Conservation (phyloP, 2,113 vertebrate genomes). For the Zosterops hypoxanthus region DNA sequence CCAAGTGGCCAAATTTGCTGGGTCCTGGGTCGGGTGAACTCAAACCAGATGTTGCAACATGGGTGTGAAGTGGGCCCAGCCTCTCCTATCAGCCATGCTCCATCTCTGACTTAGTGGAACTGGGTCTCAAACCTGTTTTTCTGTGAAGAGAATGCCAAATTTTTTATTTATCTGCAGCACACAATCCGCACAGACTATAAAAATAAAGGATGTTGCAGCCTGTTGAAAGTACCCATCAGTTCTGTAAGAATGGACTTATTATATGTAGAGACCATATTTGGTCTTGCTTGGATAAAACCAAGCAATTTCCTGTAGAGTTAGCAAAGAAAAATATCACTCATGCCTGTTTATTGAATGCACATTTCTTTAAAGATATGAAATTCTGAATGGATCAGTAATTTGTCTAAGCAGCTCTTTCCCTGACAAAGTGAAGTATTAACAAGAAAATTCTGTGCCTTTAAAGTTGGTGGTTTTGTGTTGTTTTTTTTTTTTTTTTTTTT, state of each 20-base stretch:
- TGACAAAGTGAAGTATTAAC: not conserved
- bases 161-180: not conserved
- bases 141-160: not conserved
- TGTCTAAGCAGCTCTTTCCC: not conserved
- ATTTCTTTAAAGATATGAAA: not conserved
- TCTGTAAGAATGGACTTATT: not conserved
- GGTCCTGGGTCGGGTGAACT: accelerated
- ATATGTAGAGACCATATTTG: not conserved
- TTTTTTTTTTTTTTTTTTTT: not conserved
- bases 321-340: not conserved
- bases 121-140: not conserved
- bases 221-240: not conserved
- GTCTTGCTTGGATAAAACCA: not conserved
- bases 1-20: accelerated
- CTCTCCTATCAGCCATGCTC: not conserved
- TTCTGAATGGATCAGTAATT: not conserved
- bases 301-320: not conserved
- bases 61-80: not conserved
- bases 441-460: not conserved
- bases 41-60: not conserved
- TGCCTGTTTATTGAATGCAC: not conserved
- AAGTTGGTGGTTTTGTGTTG: no score
- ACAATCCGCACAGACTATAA: not conserved
- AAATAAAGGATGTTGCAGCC: not conserved
- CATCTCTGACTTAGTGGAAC: not conserved